Evolutionary conservation across 2,113 vertebrate genomes (phyloP).

Genomic region (Macrotus californicus): DNA sequence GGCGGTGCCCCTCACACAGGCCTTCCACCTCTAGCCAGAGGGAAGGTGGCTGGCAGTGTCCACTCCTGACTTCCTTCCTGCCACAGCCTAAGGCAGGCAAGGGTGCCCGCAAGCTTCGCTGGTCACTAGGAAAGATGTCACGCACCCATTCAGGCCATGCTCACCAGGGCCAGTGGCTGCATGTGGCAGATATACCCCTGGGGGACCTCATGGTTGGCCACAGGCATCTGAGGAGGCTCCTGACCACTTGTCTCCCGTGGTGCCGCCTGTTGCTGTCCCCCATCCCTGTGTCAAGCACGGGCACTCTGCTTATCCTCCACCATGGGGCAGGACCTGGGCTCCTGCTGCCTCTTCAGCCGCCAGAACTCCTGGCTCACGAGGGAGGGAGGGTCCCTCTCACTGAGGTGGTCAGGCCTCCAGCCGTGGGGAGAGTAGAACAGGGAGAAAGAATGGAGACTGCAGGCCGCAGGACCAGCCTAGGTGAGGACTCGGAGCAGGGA

Average conservation of each 20-base stretch:
- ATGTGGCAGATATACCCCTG: not conserved
- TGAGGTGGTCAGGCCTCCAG: not conserved
- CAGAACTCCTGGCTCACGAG: not conserved
- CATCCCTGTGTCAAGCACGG: rapidly evolving
- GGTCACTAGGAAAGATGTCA: not conserved
- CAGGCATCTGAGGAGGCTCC: not conserved
- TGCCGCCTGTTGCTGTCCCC: conserved; percentile 65
- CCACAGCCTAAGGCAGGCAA: not conserved
- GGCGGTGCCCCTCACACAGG: not conserved
- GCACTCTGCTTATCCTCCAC: not conserved
- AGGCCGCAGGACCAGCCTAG: not conserved
- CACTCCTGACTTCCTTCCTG: not conserved
- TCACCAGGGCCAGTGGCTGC: not conserved
- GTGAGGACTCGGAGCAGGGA: not conserved
- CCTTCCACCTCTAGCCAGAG: not conserved
- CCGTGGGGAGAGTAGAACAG: not conserved
- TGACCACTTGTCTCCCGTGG: conserved; percentile 73
- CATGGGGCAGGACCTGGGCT: not conserved
- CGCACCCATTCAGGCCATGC: no score
- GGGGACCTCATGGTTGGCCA: not conserved
- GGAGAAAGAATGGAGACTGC: not conserved
- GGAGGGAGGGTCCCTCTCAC: not conserved
- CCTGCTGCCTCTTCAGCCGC: not conserved
- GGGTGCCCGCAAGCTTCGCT: not conserved
- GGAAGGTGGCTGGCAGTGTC: not conserved